Conservation (phyloP, 2,113 vertebrate genomes). For the Calidris pygmaea region DNA sequence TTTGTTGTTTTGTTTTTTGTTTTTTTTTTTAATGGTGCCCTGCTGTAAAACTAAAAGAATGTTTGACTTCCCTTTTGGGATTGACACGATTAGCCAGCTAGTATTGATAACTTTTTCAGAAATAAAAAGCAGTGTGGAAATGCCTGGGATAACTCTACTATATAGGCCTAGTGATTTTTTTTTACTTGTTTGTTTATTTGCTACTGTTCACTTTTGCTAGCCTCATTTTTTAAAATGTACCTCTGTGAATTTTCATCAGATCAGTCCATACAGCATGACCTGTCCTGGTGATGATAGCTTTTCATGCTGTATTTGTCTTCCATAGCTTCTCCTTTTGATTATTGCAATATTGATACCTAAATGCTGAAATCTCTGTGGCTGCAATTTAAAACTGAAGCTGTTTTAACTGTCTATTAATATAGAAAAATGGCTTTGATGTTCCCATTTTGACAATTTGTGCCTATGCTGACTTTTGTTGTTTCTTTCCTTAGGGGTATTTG, state of each 20-base stretch:
- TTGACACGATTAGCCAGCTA: neutral
- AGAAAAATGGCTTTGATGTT: constrained; percentile 20
- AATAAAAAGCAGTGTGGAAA: neutral
- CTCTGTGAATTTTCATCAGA: neutral
- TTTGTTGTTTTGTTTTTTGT: neutral
- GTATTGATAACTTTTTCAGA: neutral
- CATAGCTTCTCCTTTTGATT: neutral
- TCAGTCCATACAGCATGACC: neutral
- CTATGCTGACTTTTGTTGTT: constrained; percentile 14
- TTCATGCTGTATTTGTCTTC: neutral
- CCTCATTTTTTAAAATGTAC: neutral
- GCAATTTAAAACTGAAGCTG: neutral
- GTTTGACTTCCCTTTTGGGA: neutral
- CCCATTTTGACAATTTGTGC: constrained; percentile 9
- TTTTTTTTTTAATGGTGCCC: neutral
- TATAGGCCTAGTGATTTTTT: neutral
- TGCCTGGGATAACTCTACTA: neutral
- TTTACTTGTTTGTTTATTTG: too few species aligned
- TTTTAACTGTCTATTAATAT: constrained; percentile 4
- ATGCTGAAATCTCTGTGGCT: neutral
- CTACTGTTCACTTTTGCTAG: neutral
- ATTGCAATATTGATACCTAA: neutral
- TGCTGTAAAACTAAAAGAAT: neutral
- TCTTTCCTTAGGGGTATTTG: constrained; percentile 34
- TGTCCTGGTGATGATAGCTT: neutral